Conservation (phyloP, 2,113 vertebrate genomes). For the Xiphias gladius region DNA sequence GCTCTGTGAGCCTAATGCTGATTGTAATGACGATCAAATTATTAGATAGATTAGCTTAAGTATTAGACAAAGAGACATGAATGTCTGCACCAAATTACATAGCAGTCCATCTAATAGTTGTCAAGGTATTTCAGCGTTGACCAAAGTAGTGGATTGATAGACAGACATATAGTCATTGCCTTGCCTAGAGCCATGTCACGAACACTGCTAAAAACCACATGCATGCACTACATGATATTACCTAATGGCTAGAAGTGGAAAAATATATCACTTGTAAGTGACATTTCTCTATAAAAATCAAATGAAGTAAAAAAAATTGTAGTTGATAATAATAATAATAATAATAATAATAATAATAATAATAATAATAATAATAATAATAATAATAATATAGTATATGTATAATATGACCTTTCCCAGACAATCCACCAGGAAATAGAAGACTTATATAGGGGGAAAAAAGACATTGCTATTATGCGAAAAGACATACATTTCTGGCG, state of each 20-base stretch:
- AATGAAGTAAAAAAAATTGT: neutral
- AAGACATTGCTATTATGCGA: neutral
- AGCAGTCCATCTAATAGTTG: neutral
- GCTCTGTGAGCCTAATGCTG: neutral
- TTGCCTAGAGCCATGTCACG: neutral
- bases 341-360: neutral
- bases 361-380: neutral
- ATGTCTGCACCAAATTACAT: neutral
- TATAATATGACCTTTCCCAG: neutral
- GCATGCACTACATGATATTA: neutral
- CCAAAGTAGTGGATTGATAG: neutral
- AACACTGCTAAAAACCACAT: neutral
- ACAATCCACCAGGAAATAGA: neutral
- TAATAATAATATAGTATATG: neutral
- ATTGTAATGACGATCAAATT: slow-evolving; percentile 3
- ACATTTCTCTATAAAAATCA: neutral
- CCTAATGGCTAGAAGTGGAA: neutral
- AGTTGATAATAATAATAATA: neutral
- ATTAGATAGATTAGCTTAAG: neutral
- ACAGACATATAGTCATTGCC: neutral
- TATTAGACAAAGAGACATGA: neutral
- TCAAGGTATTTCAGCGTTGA: neutral
- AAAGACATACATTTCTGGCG: neutral
- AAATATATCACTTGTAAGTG: neutral
- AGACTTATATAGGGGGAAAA: too few species aligned